Conservation (phyloP, 2,113 vertebrate genomes). For the Monopterus albus region DNA sequence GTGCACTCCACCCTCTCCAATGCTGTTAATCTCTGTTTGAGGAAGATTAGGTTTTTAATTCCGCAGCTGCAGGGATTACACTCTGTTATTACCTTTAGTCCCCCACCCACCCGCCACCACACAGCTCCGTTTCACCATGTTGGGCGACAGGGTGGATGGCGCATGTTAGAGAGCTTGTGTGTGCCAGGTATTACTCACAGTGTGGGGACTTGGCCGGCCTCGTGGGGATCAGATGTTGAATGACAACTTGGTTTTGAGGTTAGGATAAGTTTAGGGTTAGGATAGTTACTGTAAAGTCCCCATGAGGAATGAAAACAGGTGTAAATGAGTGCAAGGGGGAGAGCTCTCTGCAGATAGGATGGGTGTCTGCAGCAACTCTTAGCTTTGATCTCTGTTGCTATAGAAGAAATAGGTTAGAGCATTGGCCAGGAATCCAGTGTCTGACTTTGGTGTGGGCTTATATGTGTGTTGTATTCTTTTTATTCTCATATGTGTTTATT, state of each 20-base stretch:
- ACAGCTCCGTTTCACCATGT: constrained; percentile 36
- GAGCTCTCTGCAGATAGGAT: constrained; percentile 16
- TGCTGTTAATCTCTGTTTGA: constrained; percentile 77
- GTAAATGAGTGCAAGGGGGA: background rate
- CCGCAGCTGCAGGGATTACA: constrained; percentile 73
- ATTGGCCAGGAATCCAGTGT: too few relatives aligned
- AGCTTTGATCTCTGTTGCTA: constrained; percentile 29
- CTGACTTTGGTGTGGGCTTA: too few relatives aligned
- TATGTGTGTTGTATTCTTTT: constrained; percentile 6
- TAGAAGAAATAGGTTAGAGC: background rate
- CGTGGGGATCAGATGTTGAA: too few relatives aligned
- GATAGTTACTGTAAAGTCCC: too few relatives aligned
- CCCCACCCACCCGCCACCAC: constrained; percentile 33
- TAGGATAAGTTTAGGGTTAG: too few relatives aligned
- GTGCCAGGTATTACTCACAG: too few relatives aligned
- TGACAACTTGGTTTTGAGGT: too few relatives aligned
- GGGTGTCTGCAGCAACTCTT: constrained; percentile 2
- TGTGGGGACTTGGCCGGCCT: too few relatives aligned
- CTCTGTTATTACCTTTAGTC: constrained; percentile 71
- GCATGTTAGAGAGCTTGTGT: constrained; percentile 13
- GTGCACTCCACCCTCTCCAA: constrained; percentile 59
- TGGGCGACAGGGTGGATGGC: constrained; percentile 42
- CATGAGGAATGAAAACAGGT: too few relatives aligned
- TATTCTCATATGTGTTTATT: background rate
- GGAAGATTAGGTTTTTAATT: constrained; percentile 78